Percentiles rank a stretch among this genome's conserved stretches.
These are phyloP conservation scores for Eulemur albifrons DNA, from an alignment of 2,797 vertebrate species.

Conservation along the genomic window DNA sequence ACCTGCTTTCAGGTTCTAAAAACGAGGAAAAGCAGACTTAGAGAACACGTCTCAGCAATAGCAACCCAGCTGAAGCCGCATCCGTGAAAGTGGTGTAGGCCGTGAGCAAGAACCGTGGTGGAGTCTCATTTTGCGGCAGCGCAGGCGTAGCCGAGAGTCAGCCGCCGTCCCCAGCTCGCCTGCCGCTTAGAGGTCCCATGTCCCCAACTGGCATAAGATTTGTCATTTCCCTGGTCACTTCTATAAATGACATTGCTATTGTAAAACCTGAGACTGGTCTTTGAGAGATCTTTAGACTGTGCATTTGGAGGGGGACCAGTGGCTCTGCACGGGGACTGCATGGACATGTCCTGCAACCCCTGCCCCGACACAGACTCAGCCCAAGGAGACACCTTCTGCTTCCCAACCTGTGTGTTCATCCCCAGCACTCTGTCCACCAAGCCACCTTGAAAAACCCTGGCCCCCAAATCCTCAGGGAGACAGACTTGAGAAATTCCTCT, in stretches of 20 bases:
- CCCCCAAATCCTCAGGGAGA: background rate
- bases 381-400: background rate
- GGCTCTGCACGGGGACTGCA: background rate
- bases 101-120: background rate
- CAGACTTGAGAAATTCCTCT: background rate
- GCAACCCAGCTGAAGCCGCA: rapidly evolving
- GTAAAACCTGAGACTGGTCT: background rate
- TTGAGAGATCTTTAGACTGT: background rate
- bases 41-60: background rate
- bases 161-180: too few relatives aligned
- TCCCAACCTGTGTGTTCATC: background rate
- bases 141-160: too few relatives aligned
- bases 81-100: too few relatives aligned
- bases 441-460: background rate
- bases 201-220: background rate
- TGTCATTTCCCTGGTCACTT: background rate
- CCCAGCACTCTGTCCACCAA: background rate
- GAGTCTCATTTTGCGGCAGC: background rate
- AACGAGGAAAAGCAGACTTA: background rate
- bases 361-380: background rate
- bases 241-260: background rate
- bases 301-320: background rate
- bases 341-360: background rate
- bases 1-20: constrained; percentile 88
- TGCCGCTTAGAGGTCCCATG: background rate